Evolutionary conservation across 1,140 invertebrate genomes (phyloP).

Genomic region (Trigoniulus corallinus): DNA sequence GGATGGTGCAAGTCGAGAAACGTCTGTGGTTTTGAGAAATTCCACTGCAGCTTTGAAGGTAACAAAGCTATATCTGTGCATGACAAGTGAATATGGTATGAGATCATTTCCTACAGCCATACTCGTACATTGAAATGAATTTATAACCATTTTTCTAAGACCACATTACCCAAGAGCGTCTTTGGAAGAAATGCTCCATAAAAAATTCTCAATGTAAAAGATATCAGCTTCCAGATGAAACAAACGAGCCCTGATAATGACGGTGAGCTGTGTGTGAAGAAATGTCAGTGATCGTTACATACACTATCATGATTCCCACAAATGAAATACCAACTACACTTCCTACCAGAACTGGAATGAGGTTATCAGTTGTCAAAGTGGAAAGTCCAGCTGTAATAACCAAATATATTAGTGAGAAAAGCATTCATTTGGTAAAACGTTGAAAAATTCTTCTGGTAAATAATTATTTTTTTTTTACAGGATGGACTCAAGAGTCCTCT

Average conservation of each 20-base stretch:
- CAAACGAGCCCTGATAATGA: conserved; percentile 9
- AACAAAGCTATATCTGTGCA: conserved; percentile 11
- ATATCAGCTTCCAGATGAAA: conserved; percentile 10
- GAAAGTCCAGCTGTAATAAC: conserved; percentile 7
- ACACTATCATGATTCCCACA: background rate
- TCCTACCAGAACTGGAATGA: conserved; percentile 12
- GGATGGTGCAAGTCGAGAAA: conserved; percentile 9
- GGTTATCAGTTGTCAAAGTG: conserved; percentile 12
- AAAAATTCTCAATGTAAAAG: conserved; percentile 13
- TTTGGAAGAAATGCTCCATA: conserved; percentile 10
- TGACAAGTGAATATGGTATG: background rate
- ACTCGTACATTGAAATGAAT: too few relatives aligned
- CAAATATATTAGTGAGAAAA: too few relatives aligned
- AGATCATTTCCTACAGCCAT: too few relatives aligned
- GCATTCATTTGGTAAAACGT: background rate
- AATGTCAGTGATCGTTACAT: background rate
- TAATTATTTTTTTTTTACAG: conserved; percentile 3
- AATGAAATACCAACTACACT: background rate
- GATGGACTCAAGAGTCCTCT: background rate
- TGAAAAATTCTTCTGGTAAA: background rate
- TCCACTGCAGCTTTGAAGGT: conserved; percentile 15
- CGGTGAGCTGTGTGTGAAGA: too few relatives aligned
- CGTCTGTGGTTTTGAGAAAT: conserved; percentile 10
- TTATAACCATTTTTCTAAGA: background rate
- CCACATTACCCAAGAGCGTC: conserved; percentile 1